Evolutionary conservation across 35 echinoderm and acorn worm species (phyloP).

Genomic region (Heliocidaris tuberculata): DNA sequence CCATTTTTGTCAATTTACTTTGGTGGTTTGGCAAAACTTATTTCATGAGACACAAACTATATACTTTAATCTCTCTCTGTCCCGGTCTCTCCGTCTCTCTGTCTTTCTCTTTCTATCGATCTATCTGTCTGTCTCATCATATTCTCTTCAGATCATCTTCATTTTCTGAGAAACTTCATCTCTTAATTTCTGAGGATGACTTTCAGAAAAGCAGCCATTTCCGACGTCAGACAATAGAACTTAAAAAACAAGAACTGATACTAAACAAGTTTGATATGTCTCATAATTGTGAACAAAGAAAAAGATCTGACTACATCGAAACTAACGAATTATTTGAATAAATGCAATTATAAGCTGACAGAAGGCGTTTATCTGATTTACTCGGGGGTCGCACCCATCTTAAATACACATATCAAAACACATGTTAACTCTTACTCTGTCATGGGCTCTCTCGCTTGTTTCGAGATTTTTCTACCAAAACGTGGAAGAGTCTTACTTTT

Average conservation of each 20-base stretch:
- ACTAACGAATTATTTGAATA: not conserved
- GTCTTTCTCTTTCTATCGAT: no score
- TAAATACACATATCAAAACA: not conserved
- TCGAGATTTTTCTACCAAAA: no score
- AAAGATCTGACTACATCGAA: not conserved
- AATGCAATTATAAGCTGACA: not conserved
- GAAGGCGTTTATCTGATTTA: not conserved
- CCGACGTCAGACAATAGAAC: not conserved
- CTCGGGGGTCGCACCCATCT: not conserved
- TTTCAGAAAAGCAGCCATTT: not conserved
- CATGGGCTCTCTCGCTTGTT: no score
- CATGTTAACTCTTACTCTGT: not conserved
- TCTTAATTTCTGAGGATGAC: not conserved
- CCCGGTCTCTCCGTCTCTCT: no score
- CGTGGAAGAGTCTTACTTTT: no score
- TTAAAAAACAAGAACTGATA: not conserved
- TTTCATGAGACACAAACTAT: no score
- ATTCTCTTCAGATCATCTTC: no score
- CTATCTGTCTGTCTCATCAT: no score
- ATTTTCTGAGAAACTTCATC: not conserved
- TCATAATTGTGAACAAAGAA: not conserved
- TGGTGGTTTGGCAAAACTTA: no score
- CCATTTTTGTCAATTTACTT: no score
- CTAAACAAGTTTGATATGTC: not conserved
- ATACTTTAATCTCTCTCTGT: no score